Conservation (phyloP, 2,797 vertebrate genomes). For the Natrix natrix region DNA sequence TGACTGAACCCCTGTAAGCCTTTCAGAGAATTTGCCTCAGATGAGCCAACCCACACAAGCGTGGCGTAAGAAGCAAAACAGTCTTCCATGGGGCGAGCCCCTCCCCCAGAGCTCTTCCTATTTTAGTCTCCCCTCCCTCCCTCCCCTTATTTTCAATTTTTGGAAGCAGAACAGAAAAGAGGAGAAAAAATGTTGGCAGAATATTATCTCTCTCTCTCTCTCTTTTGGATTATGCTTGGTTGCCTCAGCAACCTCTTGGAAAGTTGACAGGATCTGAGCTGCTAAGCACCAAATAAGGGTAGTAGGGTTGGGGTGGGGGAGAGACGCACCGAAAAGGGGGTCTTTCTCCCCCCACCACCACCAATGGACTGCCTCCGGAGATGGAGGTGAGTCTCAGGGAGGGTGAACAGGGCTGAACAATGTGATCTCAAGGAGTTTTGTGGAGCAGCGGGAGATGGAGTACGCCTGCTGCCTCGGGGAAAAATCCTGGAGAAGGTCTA, state of each 20-base stretch:
- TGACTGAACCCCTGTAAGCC: not conserved
- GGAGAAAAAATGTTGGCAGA: not conserved
- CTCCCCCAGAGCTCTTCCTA: not conserved
- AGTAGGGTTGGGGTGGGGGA: constrained; percentile 1
- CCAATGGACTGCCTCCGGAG: not conserved
- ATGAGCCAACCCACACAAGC: not conserved
- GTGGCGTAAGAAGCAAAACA: not conserved
- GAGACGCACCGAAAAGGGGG: not conserved
- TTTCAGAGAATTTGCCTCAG: not conserved
- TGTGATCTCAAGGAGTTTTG: not conserved
- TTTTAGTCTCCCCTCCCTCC: constrained; percentile 13
- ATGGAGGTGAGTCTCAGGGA: not conserved
- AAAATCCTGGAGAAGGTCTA: not conserved
- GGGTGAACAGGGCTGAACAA: not conserved
- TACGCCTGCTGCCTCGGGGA: not conserved
- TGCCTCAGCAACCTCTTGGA: constrained; percentile 63
- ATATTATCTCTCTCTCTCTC: constrained; percentile 48
- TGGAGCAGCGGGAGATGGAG: not conserved
- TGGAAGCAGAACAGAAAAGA: not conserved
- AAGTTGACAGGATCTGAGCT: constrained; percentile 45
- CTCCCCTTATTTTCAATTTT: not conserved
- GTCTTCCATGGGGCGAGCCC: not conserved
- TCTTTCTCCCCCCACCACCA: not conserved
- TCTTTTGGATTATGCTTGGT: constrained; percentile 54
- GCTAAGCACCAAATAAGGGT: constrained; percentile 69